Evolutionary conservation across 1,140 invertebrate genomes (phyloP).

Genomic region (Ooceraea biroi): DNA sequence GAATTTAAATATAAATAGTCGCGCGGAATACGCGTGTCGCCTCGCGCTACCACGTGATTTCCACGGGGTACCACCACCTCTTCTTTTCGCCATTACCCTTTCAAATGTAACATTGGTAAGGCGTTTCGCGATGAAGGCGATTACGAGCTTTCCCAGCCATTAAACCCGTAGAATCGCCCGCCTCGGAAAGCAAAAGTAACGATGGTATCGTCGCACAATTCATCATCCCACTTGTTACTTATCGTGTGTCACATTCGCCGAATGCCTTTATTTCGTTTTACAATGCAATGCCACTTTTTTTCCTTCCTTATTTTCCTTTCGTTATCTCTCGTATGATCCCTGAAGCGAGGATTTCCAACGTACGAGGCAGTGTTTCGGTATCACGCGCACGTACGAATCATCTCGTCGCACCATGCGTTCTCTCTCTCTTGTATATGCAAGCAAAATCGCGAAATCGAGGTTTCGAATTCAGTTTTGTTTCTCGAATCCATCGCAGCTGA

Average conservation of each 20-base stretch:
- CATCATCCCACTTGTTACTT: constrained; percentile 52
- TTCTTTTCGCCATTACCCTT: constrained; percentile 46
- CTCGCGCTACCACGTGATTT: constrained; percentile 41
- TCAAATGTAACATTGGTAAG: constrained; percentile 63
- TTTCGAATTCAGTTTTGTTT: too few species aligned
- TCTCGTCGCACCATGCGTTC: too few species aligned
- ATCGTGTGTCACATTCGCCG: constrained; percentile 37
- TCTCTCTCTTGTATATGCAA: too few species aligned
- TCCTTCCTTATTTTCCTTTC: background rate
- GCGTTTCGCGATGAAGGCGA: constrained; percentile 60
- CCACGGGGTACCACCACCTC: constrained; percentile 39
- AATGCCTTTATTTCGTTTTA: constrained; percentile 53
- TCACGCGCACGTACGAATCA: background rate
- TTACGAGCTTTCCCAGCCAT: constrained; percentile 60
- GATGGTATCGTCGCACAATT: constrained; percentile 56
- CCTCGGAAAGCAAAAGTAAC: constrained; percentile 58
- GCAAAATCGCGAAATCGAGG: too few species aligned
- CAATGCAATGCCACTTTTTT: background rate
- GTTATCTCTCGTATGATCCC: background rate
- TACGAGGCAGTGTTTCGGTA: too few species aligned
- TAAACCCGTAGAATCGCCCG: constrained; percentile 49
- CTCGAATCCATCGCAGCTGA: background rate
- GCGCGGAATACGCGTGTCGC: constrained; percentile 40
- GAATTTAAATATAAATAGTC: constrained; percentile 64
- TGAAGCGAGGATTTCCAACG: background rate